Evolutionary conservation across 2,888 invertebrate species (phyloP), one percentile per base, ranked within the genome.

Genomic region (Scaptomyza tumidula): DNA sequence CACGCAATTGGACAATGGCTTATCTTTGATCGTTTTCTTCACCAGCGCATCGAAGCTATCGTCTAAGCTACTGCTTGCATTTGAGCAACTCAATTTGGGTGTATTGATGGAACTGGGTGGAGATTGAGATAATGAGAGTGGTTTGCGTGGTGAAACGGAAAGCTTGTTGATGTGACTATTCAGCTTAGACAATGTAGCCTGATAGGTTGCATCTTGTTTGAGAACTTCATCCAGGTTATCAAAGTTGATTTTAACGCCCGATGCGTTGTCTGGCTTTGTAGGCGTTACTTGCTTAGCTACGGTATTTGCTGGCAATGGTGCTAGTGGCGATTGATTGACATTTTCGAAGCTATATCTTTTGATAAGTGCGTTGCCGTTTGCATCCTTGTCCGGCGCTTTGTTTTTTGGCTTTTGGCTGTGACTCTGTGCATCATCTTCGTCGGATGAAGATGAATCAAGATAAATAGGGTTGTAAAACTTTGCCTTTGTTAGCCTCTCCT

Each of bases 401-500:
- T 29, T 60, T 43, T 56, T 71, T 16, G 52, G 4, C n/a, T 27
- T 10, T 48, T 46, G 41, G 10, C 24, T 55, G 24, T 61, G 62
- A n/a, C 33, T 69, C 35, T 56, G 50, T 0, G 24, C 16, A 11
- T 46, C 45, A 39, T 74, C 83, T 50, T 90, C 90, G n/a, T 89
- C 90, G 6, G 90, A 86, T 19, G 89, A 90, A 0, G 90, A 90
- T 9, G 90, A 89, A 64, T 90, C 90, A 31, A 91, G 67, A 67
- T 89, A 91, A 16, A 91, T 90, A 10, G 91, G 90, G 65, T 90
- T 90, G 41, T 78, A 80, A 9, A 75, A 68, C 50, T 80, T 83
- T 48, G 54, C 52, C 6, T 64, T 64, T 16, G 73, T 24, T 43
- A 33, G 74, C 11, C 27, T 71, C 3, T 48, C 75, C 11, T 48